Base-by-base conservation (phyloP, 2,797 vertebrate species). In the Alectoris magna region DNA sequence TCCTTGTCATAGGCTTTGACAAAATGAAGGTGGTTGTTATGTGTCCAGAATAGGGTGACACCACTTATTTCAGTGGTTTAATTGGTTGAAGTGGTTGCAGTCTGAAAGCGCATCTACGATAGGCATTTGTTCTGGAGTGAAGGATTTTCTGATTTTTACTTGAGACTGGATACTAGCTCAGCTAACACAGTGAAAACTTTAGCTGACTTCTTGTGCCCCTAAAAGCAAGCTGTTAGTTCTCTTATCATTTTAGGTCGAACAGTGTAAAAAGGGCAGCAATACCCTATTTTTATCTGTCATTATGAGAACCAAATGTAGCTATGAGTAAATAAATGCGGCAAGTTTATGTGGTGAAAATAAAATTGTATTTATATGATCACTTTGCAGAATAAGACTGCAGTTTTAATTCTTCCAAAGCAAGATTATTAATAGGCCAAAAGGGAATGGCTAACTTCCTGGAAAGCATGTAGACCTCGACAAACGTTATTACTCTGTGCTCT, bases 361-460 rank as follows among this genome's bases (percentile, higher is more conserved):
- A 81, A 90, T 46, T 58, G 49, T 88, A 90, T 93, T 86, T 75
- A 53, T 26, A 36, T 72, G 82, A 75, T 67, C 59, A 63, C 59
- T 96, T 85, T 72, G 23, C 69, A 69, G 68, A 68, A 9, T 75
- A 85, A 80, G 74, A 75, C 58, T 86, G 58, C 18, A 80, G 80
- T 93, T 95, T 83, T 70, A 83, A 91, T 87, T 86, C 53, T 94
- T 90, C 88, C 67, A 69, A 87, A 92, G 72, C 59, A 92, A 81
- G 87, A 87, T 94, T 92, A 94, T 94, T 39, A 83, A 81, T 84
- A 95, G 63, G 70, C 94, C 71, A 83, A 83, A 75, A 72, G 23
- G 11, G 36, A 93, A 76, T 34, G 36, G 48, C 31, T 63, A 68
- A 87, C 66, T 81, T 92, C 67, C 55, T 90, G 91, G 91, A 92